These are phyloP conservation scores for Craseonycteris thonglongyai DNA, from an alignment of 2,113 vertebrate species.

Conservation along the genomic window DNA sequence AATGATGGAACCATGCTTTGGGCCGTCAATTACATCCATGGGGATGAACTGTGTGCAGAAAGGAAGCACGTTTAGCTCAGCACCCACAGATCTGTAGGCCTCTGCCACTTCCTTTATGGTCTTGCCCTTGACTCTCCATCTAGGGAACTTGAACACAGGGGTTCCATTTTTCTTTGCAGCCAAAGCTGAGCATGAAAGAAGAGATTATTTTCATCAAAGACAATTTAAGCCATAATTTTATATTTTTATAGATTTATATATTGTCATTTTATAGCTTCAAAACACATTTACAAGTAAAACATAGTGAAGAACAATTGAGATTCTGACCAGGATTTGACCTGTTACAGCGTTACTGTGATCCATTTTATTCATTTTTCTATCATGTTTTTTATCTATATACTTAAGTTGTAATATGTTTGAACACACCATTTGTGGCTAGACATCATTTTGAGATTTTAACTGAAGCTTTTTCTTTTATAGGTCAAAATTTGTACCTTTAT, in stretches of 20 bases:
- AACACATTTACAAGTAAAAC: slow-evolving; percentile 12
- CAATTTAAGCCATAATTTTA: not conserved
- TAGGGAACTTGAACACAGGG: slow-evolving; percentile 95
- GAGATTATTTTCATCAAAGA: not conserved
- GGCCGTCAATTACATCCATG: slow-evolving; percentile 93
- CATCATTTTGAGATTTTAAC: slow-evolving; percentile 1
- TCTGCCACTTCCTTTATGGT: slow-evolving; percentile 89
- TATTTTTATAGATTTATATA: not conserved
- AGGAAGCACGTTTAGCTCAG: slow-evolving; percentile 97
- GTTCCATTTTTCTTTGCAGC: slow-evolving; percentile 94
- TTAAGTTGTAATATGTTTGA: not conserved
- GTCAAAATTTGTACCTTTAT: not conserved
- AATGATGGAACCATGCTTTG: slow-evolving; percentile 94
- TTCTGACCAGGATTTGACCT: not conserved
- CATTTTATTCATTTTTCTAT: not conserved
- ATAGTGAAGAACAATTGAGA: not conserved
- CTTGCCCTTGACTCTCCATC: slow-evolving; percentile 93
- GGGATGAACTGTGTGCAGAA: slow-evolving; percentile 99
- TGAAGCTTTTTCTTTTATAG: not conserved
- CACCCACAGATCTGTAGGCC: slow-evolving; percentile 91
- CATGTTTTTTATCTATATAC: not conserved
- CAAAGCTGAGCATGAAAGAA: slow-evolving; percentile 81
- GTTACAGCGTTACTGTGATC: not conserved
- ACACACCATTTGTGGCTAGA: not conserved
- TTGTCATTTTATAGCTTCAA: not conserved